Percentiles rank a stretch among this genome's conserved stretches.
These are phyloP conservation scores for Cladorhizidae sp. DNA, from an alignment of 37 sponge, comb jelly and placozoan genomes.

Conservation along the genomic window DNA sequence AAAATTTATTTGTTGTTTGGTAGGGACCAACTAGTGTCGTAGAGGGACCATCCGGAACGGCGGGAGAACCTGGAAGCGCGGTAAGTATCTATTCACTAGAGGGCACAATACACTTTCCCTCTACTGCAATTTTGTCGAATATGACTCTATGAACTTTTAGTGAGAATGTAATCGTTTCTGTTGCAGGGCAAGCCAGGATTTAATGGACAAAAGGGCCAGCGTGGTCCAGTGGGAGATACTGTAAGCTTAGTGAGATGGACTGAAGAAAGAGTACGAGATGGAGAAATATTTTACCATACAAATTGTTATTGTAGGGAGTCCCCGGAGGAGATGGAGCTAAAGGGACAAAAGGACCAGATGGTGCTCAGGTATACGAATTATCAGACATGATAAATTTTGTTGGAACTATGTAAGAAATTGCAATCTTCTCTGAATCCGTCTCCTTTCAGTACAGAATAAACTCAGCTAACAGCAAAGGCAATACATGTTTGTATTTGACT, in stretches of 20 bases:
- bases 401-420: too few relatives aligned
- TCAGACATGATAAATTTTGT: too few relatives aligned
- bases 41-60: conserved; percentile 37
- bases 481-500: too few relatives aligned
- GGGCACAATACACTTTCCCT: not conserved
- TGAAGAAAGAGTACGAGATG: not conserved
- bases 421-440: too few relatives aligned
- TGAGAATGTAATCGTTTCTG: not conserved
- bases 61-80: conserved; percentile 51
- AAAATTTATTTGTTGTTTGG: not conserved
- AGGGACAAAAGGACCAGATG: conserved; percentile 32
- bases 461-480: too few relatives aligned
- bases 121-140: not conserved
- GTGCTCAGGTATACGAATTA: conserved; percentile 7
- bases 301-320: not conserved
- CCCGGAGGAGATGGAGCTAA: conserved; percentile 15
- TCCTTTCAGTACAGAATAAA: too few relatives aligned
- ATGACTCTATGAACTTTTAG: not conserved
- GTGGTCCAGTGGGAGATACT: conserved; percentile 32
- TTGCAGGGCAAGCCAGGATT: conserved; percentile 49
- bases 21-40: conserved; percentile 16
- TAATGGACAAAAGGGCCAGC: conserved; percentile 45
- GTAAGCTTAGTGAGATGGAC: too few relatives aligned
- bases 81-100: conserved; percentile 20
- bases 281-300: not conserved